phyloP scores from a whole-genome alignment of 2,888 invertebrate species.

The Drosophila formosana region DNA sequence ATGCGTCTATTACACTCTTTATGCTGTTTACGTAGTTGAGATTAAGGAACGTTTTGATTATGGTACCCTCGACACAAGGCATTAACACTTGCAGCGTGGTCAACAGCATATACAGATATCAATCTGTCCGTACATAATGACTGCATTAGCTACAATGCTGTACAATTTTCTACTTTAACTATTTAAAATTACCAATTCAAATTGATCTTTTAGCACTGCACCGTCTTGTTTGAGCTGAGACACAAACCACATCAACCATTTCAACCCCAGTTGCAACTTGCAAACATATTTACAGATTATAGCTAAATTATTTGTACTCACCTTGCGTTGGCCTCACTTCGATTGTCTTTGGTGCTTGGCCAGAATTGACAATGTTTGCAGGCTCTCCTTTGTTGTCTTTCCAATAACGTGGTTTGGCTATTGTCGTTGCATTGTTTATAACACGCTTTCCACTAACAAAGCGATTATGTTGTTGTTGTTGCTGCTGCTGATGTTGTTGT shows the following conservation, averaged over 20 bases:
- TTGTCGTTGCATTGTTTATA: conserved; percentile 65
- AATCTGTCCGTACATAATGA: too few species aligned
- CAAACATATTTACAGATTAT: background rate
- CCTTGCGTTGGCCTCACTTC: conserved; percentile 26
- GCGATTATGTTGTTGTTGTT: conserved; percentile 30
- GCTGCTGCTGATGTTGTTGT: conserved; percentile 13
- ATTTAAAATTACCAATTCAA: too few species aligned
- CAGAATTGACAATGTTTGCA: conserved; percentile 2
- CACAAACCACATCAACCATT: background rate
- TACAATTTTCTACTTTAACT: too few species aligned
- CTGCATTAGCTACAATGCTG: too few species aligned
- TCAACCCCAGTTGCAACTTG: background rate
- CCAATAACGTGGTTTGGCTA: conserved; percentile 61
- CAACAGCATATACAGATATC: conserved; percentile 13
- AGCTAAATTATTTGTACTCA: conserved; percentile 21
- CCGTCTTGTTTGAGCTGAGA: conserved; percentile 3
- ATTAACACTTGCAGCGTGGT: conserved; percentile 35
- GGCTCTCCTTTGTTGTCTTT: conserved; percentile 25
- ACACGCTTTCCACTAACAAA: conserved; percentile 69
- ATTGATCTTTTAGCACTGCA: background rate
- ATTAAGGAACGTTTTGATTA: conserved; percentile 33
- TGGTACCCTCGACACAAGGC: conserved; percentile 40
- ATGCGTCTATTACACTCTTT: conserved; percentile 61
- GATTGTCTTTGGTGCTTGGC: conserved; percentile 5
- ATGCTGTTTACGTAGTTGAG: conserved; percentile 43